phyloP scores from a whole-genome alignment of 2,797 vertebrate species.

The Microctenopoma lineatum region DNA sequence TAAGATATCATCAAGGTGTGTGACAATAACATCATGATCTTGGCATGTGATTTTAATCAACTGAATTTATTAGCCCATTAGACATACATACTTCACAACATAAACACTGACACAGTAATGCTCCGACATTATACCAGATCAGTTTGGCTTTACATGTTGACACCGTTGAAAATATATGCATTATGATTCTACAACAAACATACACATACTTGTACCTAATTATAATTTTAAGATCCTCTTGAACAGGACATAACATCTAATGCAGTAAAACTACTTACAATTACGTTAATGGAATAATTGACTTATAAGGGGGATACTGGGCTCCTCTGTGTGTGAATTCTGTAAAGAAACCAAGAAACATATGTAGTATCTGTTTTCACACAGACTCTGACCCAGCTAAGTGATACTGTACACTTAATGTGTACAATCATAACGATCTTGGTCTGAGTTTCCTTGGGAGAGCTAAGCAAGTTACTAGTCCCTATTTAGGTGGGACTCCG shows the following conservation, averaged over 20 bases:
- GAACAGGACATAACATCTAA: slow-evolving; percentile 9
- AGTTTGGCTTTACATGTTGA: slow-evolving; percentile 19
- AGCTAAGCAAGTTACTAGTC: slow-evolving; percentile 45
- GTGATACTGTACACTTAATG: slow-evolving; percentile 38
- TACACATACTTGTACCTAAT: slow-evolving; percentile 8
- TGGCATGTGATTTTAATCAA: slow-evolving; percentile 25
- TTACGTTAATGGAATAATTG: slow-evolving; percentile 17
- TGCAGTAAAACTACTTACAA: slow-evolving; percentile 13
- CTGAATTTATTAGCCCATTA: slow-evolving; percentile 48
- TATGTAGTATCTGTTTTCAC: slow-evolving; percentile 28
- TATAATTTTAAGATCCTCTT: slow-evolving; percentile 19
- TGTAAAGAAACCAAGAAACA: slow-evolving; percentile 31
- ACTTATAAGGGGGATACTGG: slow-evolving; percentile 19
- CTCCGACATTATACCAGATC: slow-evolving; percentile 8
- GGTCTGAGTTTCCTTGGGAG: slow-evolving; percentile 40
- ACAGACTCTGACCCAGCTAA: slow-evolving; percentile 50
- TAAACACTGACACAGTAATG: slow-evolving; percentile 28
- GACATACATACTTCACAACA: slow-evolving; percentile 29
- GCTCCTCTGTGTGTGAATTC: slow-evolving; percentile 33
- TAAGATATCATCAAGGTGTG: not conserved
- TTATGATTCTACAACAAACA: not conserved
- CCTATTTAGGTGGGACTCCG: slow-evolving; percentile 78
- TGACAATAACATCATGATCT: slow-evolving; percentile 13
- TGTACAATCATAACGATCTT: slow-evolving; percentile 50
- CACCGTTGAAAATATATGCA: slow-evolving; percentile 14